A percentile compares a stretch with the other conserved stretches of the same genome.
Conservation (phyloP, 2,113 vertebrate genomes). For the Carlito syrichta region DNA sequence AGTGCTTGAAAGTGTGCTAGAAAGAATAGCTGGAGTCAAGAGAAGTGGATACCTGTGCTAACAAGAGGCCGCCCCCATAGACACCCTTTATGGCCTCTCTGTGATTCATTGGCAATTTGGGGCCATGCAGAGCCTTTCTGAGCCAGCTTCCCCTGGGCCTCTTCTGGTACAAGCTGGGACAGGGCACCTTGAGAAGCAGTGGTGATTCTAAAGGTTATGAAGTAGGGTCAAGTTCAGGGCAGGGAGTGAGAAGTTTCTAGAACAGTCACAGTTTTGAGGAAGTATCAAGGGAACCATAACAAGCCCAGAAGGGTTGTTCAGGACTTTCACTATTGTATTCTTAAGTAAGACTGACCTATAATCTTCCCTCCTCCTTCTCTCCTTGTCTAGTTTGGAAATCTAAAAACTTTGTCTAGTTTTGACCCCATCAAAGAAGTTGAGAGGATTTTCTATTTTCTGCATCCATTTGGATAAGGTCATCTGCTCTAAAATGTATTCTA, state of each 20-base stretch:
- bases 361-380: neutral
- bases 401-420: neutral
- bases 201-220: neutral
- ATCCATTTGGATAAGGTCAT: neutral
- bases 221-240: neutral
- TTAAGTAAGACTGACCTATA: neutral
- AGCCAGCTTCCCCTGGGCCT: neutral
- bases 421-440: neutral
- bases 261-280: neutral
- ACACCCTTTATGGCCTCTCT: neutral
- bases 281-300: neutral
- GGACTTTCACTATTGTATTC: neutral
- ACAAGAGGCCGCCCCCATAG: rapidly evolving
- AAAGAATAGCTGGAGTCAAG: neutral
- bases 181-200: neutral
- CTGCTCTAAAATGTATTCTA: neutral
- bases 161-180: neutral
- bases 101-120: neutral
- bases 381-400: neutral
- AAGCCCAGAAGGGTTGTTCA: neutral
- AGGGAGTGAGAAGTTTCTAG: neutral
- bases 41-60: neutral
- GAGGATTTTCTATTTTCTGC: neutral
- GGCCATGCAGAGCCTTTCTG: rapidly evolving
- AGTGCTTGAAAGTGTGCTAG: neutral